These are phyloP conservation scores for Phalacrocorax aristotelis DNA, from an alignment of 2,113 vertebrate genomes.

Conservation along the genomic window DNA sequence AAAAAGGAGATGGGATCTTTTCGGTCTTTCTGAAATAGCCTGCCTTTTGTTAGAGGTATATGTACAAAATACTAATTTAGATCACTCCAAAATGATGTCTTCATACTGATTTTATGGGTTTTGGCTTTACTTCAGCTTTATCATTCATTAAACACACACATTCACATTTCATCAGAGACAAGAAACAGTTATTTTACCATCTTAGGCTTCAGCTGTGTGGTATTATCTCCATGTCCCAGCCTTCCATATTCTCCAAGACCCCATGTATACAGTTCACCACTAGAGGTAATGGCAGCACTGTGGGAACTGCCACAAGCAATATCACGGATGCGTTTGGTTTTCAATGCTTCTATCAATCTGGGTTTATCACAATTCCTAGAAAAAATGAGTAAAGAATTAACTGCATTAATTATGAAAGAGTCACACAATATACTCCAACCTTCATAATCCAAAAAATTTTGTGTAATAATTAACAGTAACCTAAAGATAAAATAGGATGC, in stretches of 20 bases:
- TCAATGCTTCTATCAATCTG: conserved; percentile 91
- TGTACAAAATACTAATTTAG: neutral
- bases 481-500: neutral
- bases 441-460: neutral
- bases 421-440: neutral
- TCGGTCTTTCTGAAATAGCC: neutral
- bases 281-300: conserved; percentile 96
- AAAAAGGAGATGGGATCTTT: neutral
- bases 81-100: neutral
- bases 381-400: neutral
- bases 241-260: conserved; percentile 96
- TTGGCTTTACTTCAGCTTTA: neutral
- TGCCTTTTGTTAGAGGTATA: neutral
- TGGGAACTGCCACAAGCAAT: conserved; percentile 98
- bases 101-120: rapidly evolving
- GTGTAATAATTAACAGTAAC: neutral
- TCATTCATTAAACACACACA: neutral
- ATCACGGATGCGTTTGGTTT: conserved; percentile 96
- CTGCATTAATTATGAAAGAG: neutral
- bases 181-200: conserved; percentile 77
- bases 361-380: conserved; percentile 98
- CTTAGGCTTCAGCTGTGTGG: conserved; percentile 96
- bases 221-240: conserved; percentile 95
- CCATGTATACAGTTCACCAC: conserved; percentile 96
- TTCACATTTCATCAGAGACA: neutral